Base-by-base conservation (phyloP, 1,140 invertebrate species). In the Papilio aristodemus region DNA sequence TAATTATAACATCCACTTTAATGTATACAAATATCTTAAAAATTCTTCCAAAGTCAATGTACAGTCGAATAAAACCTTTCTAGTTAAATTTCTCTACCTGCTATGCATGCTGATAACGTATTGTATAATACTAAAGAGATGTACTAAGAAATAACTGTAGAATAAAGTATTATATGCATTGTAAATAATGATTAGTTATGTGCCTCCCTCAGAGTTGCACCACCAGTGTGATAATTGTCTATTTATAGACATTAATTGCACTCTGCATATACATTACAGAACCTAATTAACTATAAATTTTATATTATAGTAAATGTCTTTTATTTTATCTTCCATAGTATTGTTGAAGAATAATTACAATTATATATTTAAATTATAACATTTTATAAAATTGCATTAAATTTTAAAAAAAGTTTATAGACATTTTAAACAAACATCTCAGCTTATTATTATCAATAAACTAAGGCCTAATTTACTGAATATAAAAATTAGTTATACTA, bases 201-300 rank as follows among this genome's bases (percentile, higher is more conserved):
- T 4, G 46, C 2, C 46, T 54, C 46, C 46, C 46, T 54, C 46
- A 4, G 46, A 54, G 46, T 9, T 54, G 17, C 14, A 62, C 46
- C 46, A 54, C 46, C 46, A 54, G 17, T 54, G 46, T 54, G 46
- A 54, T 25, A 25, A 19, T 25, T 22, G 46, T 54, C 46, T 54
- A 54, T 54, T 54, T 54, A 22, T 54, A 54, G 46, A 54, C 10
- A 54, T 11, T 54, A 54, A 54, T 25, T 54, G 19, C 19, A 22
- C 1, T 13, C 19, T 22, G 17, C 19, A 22, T 5, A 54, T 25
- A 17, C 1, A 13, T 22, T 8, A 32, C 27, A 32, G 27, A 3
- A 6, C 27, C 6, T 32, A 46, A 46, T 46, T 46, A 46, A 22
- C 46, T 54, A 10, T 8, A 50, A 22, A 22, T 17, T 50, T 50